Evolutionary conservation across 2,888 invertebrate genomes (phyloP).

Genomic region (Drosophila aldrichi): DNA sequence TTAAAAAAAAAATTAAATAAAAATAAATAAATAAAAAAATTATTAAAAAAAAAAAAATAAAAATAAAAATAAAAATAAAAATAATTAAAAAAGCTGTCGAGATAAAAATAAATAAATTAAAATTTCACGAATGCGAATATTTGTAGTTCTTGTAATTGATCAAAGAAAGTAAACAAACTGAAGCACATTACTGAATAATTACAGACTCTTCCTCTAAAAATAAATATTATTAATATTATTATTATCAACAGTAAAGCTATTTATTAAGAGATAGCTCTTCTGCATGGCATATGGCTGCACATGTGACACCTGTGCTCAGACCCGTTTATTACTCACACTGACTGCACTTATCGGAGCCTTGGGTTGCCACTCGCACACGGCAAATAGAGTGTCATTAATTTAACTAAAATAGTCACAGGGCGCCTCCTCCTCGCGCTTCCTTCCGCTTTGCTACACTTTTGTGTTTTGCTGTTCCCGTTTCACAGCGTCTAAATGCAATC

Average conservation of each 20-base stretch:
- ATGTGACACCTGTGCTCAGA: slow-evolving; percentile 28
- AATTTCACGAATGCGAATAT: background rate
- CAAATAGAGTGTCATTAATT: slow-evolving; percentile 77
- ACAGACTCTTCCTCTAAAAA: background rate
- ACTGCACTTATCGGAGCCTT: slow-evolving; percentile 61
- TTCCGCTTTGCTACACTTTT: slow-evolving; percentile 3
- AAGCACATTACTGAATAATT: background rate
- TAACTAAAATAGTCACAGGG: slow-evolving; percentile 73
- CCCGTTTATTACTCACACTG: slow-evolving; percentile 49
- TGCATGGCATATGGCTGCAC: slow-evolving; percentile 22
- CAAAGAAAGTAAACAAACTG: background rate
- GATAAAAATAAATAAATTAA: too few relatives aligned
- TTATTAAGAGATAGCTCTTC: slow-evolving; percentile 14
- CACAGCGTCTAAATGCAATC: slow-evolving; percentile 67
- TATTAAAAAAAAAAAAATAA: too few relatives aligned
- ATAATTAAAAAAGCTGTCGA: too few relatives aligned
- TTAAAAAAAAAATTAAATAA: too few relatives aligned
- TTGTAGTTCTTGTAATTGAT: background rate
- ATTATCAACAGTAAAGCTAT: slow-evolving; percentile 12
- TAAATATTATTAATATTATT: background rate
- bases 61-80: too few relatives aligned
- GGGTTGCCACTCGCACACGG: slow-evolving; percentile 54
- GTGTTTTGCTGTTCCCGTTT: slow-evolving; percentile 22
- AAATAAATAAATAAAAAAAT: too few relatives aligned
- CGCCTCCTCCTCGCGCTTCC: background rate